phyloP scores from a whole-genome alignment of 2,797 vertebrate species.

The Taeniopygia guttata region DNA sequence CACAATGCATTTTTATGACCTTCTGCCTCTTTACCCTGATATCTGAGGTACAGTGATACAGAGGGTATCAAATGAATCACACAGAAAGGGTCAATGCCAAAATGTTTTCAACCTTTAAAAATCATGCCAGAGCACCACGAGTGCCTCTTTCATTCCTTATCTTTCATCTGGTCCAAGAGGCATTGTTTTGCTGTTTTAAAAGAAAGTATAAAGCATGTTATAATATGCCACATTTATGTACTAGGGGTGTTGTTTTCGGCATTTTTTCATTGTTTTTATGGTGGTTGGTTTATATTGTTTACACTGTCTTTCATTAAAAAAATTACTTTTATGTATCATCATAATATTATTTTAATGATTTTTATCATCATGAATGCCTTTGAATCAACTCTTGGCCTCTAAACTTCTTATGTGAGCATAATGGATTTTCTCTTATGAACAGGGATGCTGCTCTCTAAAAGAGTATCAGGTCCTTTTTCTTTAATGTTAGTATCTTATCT shows the following conservation, averaged over 20 bases:
- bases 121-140: not conserved
- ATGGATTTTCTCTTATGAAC: not conserved
- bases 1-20: not conserved
- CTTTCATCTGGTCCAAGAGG: not conserved
- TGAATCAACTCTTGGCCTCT: not conserved
- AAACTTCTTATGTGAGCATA: not conserved
- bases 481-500: not conserved
- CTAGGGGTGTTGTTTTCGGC: rapidly evolving
- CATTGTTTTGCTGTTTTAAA: not conserved
- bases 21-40: not conserved
- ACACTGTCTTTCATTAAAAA: not conserved
- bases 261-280: not conserved
- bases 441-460: not conserved
- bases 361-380: not conserved
- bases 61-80: not conserved
- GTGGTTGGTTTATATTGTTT: not conserved
- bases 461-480: not conserved
- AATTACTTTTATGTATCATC: not conserved
- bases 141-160: not conserved
- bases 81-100: not conserved
- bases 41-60: not conserved
- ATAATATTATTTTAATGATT: not conserved
- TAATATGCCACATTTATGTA: not conserved
- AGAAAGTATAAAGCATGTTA: not conserved
- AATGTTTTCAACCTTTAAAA: not conserved